phyloP scores from a whole-genome alignment of 1,140 invertebrate species.

The Samia ricini region DNA sequence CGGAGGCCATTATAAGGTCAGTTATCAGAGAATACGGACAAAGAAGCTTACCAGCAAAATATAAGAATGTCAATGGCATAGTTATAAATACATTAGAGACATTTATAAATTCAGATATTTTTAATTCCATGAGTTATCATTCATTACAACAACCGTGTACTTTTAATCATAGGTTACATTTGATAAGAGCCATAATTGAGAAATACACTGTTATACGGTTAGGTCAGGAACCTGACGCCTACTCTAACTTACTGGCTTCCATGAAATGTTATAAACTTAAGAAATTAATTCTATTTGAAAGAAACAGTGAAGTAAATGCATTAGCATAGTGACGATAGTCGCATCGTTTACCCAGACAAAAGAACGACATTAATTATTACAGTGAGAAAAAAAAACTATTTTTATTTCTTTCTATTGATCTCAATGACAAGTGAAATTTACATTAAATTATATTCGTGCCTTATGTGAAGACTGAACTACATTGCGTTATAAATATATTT shows the following conservation, averaged over 20 bases:
- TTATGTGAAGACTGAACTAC: no score
- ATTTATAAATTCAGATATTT: constrained; percentile 11
- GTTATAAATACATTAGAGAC: constrained; percentile 4
- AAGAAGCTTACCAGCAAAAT: background rate
- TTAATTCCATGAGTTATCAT: constrained; percentile 10
- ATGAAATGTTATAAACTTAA: constrained; percentile 5
- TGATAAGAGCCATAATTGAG: constrained; percentile 23
- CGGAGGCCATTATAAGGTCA: constrained; percentile 6
- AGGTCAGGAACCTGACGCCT: constrained; percentile 12
- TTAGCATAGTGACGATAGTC: no score
- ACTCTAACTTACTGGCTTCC: constrained; percentile 3
- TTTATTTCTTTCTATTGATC: no score
- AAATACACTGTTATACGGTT: constrained; percentile 21
- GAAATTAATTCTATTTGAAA: constrained; percentile 11
- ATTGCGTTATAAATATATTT: no score
- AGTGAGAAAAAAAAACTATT: no score
- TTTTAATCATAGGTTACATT: constrained; percentile 17
- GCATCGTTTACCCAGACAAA: no score
- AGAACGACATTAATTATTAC: no score
- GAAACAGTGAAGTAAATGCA: background rate
- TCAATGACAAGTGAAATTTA: no score
- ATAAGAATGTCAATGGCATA: background rate
- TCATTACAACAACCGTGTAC: constrained; percentile 9
- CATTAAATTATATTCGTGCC: no score
- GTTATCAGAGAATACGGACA: background rate